Base-by-base conservation (phyloP, 2,888 invertebrate species). In the Megamerina dolium region DNA sequence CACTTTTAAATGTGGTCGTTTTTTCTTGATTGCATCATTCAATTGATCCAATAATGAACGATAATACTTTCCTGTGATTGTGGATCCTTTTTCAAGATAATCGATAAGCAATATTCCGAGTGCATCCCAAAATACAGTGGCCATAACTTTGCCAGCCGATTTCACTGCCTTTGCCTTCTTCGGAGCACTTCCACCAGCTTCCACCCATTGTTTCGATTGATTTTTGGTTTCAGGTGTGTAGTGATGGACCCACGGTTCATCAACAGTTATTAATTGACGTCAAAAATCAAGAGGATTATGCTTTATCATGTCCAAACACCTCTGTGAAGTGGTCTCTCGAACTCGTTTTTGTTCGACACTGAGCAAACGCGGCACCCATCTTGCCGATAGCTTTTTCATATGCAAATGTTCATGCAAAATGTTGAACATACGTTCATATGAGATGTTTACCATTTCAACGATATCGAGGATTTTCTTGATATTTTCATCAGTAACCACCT, bases 301-400 rank as follows among this genome's bases (percentile, higher is more conserved):
- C n/a, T n/a, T n/a, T n/a, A n/a, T n/a, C n/a, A n/a, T n/a, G n/a
- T n/a, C n/a, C n/a, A n/a, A n/a, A n/a, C n/a, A n/a, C n/a, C n/a
- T n/a, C n/a, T n/a, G n/a, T n/a, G n/a, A n/a, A n/a, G n/a, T n/a
- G n/a, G n/a, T n/a, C n/a, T n/a, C n/a, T n/a, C n/a, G n/a, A n/a
- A n/a, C n/a, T n/a, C n/a, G n/a, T 23, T 43, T 46, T 30, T 36
- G 32, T 21, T 46, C 46, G 13, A 40, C 18, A 31, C 35, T 44
- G 21, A 44, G 44, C 14, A 48, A 44, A 18, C 40, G 43, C 38
- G 37, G 37, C 41, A 40, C 29, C 36, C 46, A 43, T 44, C 38
- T 39, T 36, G 27, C 40, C 33, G 19, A 48, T 36, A 52, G 37
- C 50, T 45, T 50, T 37, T 29, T 41, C 40, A 46, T 42, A 14